Evolutionary conservation across 2,797 vertebrate genomes (phyloP), one percentile per base, ranked within the genome.

Genomic region (Crenichthys baileyi): DNA sequence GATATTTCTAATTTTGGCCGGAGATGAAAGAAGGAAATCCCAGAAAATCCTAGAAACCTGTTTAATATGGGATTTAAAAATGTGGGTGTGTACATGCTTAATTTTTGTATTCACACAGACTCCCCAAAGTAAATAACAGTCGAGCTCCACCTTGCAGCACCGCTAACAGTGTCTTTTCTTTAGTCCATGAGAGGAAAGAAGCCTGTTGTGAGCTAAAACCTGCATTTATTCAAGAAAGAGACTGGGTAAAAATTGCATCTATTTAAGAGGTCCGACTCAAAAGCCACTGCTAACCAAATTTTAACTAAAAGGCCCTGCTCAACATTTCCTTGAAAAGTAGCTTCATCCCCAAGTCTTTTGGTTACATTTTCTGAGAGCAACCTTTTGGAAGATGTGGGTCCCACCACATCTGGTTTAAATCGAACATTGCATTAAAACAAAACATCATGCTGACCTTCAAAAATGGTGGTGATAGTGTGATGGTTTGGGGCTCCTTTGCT

Each of bases 121-220:
- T 72, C 55, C 4, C 36, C 5, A 9, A 29, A 77, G 50, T 41
- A 22, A 72, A 22, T 15, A 44, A 39, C 67, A 78, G 81, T 53
- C 26, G 48, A 81, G 77, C 77, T 71, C 26, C 6, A 0, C 67
- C 44, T 70, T 70, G 26, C 41, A 70, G n/a, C 44, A 70, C 18
- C 13, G 7, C 22, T 44, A 44, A 44, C 65, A 44, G 11, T 68
- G 24, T 46, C 2, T 68, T 44, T 68, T 68, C 41, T 68, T 15
- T 15, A 46, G 12, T 68, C 41, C n/a, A 48, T 16, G 44, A 36
- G 36, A 4, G 36, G 36, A 36, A 15, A 16, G 13, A 48, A 46
- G 24, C 15, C 41, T 70, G 3, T 18, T 5, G 6, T 16, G 24
- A 6, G 3, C 20, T 22, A 41, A 67, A 67, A 67, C 39, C 4